Conservation (phyloP, 2,888 invertebrate genomes). For the Calameuta idolon region DNA sequence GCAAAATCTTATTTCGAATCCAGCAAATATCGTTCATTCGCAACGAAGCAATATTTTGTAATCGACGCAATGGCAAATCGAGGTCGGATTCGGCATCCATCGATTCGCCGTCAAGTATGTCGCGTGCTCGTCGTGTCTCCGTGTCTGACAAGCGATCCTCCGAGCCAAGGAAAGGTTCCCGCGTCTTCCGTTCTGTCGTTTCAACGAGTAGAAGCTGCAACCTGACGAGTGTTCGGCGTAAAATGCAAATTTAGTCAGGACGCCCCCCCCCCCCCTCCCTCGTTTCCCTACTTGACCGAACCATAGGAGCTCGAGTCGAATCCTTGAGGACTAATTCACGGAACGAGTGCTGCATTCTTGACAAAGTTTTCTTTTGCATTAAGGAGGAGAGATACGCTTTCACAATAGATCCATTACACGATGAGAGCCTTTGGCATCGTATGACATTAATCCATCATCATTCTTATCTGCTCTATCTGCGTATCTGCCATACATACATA, state of each 20-base stretch:
- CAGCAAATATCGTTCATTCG: neutral
- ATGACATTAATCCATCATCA: too few relatives aligned
- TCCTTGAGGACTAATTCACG: neutral
- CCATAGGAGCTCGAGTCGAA: neutral
- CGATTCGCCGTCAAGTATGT: neutral
- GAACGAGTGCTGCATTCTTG: neutral
- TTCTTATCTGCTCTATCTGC: too few relatives aligned
- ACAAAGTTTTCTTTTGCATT: neutral
- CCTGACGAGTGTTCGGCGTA: neutral
- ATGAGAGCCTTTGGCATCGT: too few relatives aligned
- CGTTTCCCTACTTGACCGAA: too few relatives aligned
- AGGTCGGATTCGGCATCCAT: neutral
- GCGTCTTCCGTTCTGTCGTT: neutral
- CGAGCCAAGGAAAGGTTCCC: neutral
- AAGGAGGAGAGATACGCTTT: neutral
- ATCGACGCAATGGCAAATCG: neutral
- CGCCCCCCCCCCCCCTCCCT: too few relatives aligned
- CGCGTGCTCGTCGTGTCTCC: constrained; percentile 42
- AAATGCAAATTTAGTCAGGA: neutral
- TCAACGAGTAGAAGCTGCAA: neutral
- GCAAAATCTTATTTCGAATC: too few relatives aligned
- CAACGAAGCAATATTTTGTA: neutral
- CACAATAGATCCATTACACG: too few relatives aligned
- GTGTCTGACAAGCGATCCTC: constrained; percentile 25
- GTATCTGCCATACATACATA: too few relatives aligned